Percentiles rank a stretch among this genome's conserved stretches.
Conservation (phyloP, 2,113 vertebrate genomes). For the Bufo gargarizans region DNA sequence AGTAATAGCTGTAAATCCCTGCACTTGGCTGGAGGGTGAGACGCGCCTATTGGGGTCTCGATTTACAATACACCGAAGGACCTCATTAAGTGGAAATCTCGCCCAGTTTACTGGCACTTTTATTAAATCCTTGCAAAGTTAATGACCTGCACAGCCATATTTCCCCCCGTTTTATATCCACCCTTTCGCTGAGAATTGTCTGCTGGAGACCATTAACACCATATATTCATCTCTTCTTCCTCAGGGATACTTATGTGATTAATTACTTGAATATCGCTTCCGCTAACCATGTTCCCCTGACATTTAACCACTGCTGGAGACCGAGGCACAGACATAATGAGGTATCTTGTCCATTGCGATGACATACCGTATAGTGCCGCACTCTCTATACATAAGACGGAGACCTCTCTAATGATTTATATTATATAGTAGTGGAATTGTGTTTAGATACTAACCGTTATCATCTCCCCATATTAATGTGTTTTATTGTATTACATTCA, state of each 20-base stretch:
- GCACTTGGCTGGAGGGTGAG: not conserved
- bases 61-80: slow-evolving; percentile 9
- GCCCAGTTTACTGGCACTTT: not conserved
- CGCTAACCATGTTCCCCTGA: slow-evolving; percentile 8
- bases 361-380: not conserved
- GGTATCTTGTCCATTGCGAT: not conserved
- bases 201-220: slow-evolving; percentile 28
- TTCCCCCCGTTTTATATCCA: not conserved
- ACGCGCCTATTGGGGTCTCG: not conserved
- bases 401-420: slow-evolving; percentile 14
- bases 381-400: too few species aligned
- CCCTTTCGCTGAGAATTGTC: slow-evolving; percentile 10
- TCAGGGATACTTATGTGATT: slow-evolving; percentile 53
- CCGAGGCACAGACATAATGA: slow-evolving; percentile 8
- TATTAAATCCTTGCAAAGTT: slow-evolving; percentile 28
- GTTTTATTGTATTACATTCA: not conserved
- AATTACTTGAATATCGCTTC: slow-evolving; percentile 51
- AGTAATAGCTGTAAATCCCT: not conserved
- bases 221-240: slow-evolving; percentile 30
- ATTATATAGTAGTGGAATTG: not conserved
- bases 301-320: not conserved
- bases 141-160: not conserved
- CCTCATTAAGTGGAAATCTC: slow-evolving; percentile 1
- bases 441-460: not conserved
- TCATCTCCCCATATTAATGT: not conserved